Conservation (phyloP, 2,113 vertebrate species). For the Numenius arquata region DNA sequence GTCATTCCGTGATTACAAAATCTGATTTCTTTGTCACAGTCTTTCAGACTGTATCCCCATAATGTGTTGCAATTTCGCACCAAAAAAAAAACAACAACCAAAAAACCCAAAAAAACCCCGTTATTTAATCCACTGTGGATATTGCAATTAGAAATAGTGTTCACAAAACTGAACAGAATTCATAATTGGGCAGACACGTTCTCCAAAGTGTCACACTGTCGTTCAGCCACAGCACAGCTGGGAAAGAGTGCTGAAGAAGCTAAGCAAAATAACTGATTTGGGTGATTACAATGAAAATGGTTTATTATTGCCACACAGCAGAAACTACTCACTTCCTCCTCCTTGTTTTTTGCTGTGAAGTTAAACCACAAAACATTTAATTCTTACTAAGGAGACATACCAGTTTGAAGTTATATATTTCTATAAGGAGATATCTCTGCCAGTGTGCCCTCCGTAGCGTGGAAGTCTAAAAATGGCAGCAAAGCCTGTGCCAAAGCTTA, state of each 20-base stretch:
- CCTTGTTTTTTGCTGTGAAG: neutral
- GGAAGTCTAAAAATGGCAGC: neutral
- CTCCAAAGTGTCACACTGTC: neutral
- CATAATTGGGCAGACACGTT: neutral
- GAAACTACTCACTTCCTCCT: neutral
- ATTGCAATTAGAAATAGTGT: neutral
- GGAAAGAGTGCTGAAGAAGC: neutral
- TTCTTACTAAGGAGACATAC: neutral
- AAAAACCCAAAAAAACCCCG: too few species aligned
- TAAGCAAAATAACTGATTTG: neutral
- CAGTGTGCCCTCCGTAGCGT: accelerated
- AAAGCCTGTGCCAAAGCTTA: neutral
- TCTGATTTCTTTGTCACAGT: constrained; percentile 11
- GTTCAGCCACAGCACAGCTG: constrained; percentile 46
- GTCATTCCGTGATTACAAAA: neutral
- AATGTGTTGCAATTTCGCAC: neutral
- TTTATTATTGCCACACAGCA: neutral
- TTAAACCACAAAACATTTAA: neutral
- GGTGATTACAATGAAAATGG: neutral
- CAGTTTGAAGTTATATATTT: neutral
- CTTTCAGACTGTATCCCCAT: neutral
- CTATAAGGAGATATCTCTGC: neutral
- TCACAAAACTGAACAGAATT: constrained; percentile 18
- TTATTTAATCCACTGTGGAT: neutral
- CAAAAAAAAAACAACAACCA: too few species aligned